Evolutionary conservation across 2,797 vertebrate species (phyloP).

Genomic region (Steatocranus sp.): DNA sequence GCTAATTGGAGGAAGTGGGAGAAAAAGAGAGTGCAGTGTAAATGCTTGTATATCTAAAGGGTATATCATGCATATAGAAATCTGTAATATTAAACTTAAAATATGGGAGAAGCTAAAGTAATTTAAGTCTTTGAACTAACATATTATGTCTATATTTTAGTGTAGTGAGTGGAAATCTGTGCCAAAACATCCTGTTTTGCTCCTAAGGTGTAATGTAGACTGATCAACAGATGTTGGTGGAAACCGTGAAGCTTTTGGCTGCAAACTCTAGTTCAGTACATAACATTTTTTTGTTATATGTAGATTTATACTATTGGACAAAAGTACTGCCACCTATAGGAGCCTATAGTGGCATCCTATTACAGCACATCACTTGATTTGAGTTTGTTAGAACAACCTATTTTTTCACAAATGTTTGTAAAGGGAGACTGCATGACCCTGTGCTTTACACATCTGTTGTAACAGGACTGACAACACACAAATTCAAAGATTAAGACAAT

Average conservation of each 20-base stretch:
- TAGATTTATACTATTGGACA: background rate
- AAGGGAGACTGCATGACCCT: background rate
- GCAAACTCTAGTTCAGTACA: background rate
- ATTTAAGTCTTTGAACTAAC: background rate
- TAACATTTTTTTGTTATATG: background rate
- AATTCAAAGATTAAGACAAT: background rate
- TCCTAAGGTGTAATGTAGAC: background rate
- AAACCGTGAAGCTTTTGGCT: background rate
- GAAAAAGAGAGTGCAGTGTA: background rate
- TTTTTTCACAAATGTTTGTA: background rate
- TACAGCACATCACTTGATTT: background rate
- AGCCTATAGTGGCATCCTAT: background rate
- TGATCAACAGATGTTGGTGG: background rate
- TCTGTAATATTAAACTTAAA: background rate
- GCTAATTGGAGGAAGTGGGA: background rate
- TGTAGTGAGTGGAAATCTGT: background rate
- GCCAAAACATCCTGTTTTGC: background rate
- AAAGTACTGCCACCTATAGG: background rate
- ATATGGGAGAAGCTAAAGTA: background rate
- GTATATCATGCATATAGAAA: background rate
- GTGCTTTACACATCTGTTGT: background rate
- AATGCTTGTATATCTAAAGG: background rate
- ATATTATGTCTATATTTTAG: background rate
- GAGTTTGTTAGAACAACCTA: background rate
- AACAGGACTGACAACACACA: background rate